Base-by-base conservation (phyloP, 2,888 invertebrate genomes). In the Limnephilus marmoratus region DNA sequence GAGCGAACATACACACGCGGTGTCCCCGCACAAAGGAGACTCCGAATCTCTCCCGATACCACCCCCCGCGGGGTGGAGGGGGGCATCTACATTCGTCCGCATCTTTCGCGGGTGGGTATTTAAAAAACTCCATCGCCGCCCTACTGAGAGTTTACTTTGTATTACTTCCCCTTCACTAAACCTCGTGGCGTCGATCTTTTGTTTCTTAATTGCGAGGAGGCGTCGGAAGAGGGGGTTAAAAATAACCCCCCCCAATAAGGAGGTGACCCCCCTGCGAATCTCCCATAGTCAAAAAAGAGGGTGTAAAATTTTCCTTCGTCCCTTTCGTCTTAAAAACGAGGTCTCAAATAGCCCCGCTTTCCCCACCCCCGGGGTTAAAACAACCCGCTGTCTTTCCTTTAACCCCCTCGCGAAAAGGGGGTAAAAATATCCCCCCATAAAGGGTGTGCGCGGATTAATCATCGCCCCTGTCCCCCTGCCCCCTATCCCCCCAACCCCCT, bases 141-240 rank as follows among this genome's bases (percentile, higher is more conserved):
- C 92, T 92, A 92, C 93, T 92, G 92, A 92, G 93, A 93, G 93
- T 93, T 93, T 93, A 93, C 93, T 93, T 93, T 93, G 93, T 92
- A 92, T 93, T 93, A 93, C 93, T 93, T 93, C 93, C 93, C 93
- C 93, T 93, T 93, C 93, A 93, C 93, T 93, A 93, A 93, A 93
- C 93, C 93, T 93, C 93, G 93, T 93, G 93, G 93, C 93, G 93
- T 93, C 93, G 93, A 93, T 93, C 93, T 93, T 93, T 93, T 93
- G 93, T 93, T 93, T 93, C 93, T 93, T 93, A 93, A 93, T 93
- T 93, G 93, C 93, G 93, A 93, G 93, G 93, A 92, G 93, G 93
- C 91, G 93, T 89, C 91, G 93, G 91, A 85, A 83, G 90, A 90
- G 92, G 91, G 93, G 92, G 93, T 91, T 49, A 90, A 93, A 93